Percentiles rank a stretch among this genome's conserved stretches.
Conservation (phyloP, 2,888 invertebrate genomes). For the Macaria liturata region DNA sequence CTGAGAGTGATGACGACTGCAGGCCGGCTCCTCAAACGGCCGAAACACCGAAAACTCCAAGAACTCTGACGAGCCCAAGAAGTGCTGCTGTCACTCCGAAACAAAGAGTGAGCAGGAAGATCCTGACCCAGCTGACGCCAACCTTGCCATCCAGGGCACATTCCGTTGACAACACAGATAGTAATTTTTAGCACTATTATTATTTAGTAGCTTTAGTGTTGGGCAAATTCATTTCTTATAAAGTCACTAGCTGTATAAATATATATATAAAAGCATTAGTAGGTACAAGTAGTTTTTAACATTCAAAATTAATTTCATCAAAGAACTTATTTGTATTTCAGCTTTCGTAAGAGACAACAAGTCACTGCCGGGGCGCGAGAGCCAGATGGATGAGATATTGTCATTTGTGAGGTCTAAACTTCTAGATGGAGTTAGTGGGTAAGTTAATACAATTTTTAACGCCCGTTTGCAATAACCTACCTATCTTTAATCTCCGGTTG, state of each 20-base stretch:
- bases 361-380: constrained; percentile 70
- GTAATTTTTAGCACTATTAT: constrained; percentile 39
- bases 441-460: no score
- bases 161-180: constrained; percentile 65
- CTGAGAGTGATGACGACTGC: constrained; percentile 66
- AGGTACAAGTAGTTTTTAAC: no score
- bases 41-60: constrained; percentile 50
- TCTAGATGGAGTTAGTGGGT: constrained; percentile 69
- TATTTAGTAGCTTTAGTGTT: no score
- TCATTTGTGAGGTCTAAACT: constrained; percentile 71
- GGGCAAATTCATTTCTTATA: no score
- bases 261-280: no score
- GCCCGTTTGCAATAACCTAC: no score
- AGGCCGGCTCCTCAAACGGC: constrained; percentile 44
- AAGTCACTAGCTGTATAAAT: no score
- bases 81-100: constrained; percentile 55
- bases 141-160: constrained; percentile 62
- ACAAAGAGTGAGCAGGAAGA: constrained; percentile 56
- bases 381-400: constrained; percentile 71
- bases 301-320: no score
- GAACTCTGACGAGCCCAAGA: constrained; percentile 44
- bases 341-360: constrained; percentile 62
- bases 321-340: constrained; percentile 41
- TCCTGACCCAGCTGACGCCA: constrained; percentile 68
- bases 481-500: no score